Conservation (phyloP, 2,113 vertebrate genomes). For the Nothoprocta perdicaria region DNA sequence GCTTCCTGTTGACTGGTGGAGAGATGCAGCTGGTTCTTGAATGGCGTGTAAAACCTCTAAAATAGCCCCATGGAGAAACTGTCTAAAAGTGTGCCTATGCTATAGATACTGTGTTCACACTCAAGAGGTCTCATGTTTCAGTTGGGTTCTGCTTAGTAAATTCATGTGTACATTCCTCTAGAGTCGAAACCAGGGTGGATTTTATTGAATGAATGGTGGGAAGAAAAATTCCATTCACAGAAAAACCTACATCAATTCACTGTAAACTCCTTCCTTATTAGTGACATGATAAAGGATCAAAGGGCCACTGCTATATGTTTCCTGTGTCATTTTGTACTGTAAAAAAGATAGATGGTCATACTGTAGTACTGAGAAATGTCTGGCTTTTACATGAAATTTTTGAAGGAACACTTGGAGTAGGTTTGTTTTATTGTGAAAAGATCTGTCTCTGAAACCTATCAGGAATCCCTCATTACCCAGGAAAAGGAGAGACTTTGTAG, state of each 20-base stretch:
- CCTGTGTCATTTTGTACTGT: not conserved
- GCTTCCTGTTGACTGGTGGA: not conserved
- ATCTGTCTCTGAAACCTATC: not conserved
- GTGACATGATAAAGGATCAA: not conserved
- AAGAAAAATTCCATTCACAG: not conserved
- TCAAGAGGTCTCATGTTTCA: not conserved
- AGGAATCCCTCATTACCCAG: not conserved
- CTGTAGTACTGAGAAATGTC: not conserved
- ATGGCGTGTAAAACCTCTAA: accelerated
- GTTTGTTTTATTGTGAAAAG: not conserved
- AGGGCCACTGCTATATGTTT: not conserved
- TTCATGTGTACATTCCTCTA: not conserved
- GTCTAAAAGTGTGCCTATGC: not conserved
- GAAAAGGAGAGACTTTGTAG: not conserved
- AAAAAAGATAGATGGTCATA: not conserved
- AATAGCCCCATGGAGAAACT: not conserved
- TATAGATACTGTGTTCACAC: not conserved
- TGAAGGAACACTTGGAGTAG: not conserved
- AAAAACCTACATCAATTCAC: not conserved
- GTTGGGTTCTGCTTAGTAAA: not conserved
- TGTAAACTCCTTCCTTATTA: conserved; percentile 10
- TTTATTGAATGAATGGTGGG: not conserved
- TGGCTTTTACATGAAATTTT: not conserved
- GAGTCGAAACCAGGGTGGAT: not conserved
- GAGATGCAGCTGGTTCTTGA: not conserved